phyloP scores from a whole-genome alignment of 23 tunicate genomes.

The Trididemnum clinides region DNA sequence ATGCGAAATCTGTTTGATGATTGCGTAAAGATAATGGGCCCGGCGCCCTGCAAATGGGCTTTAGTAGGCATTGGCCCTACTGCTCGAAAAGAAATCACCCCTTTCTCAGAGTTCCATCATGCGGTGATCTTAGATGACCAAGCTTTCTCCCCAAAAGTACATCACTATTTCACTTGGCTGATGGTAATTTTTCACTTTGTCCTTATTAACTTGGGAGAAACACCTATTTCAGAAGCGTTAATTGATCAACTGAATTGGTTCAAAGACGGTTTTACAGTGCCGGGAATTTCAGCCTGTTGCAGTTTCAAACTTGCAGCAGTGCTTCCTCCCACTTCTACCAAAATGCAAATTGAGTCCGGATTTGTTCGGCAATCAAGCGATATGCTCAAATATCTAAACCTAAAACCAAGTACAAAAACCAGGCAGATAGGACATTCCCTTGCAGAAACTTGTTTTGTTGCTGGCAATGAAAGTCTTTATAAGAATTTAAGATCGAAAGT shows the following conservation, averaged over 20 bases:
- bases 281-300: neutral
- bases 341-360: neutral
- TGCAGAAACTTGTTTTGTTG: neutral
- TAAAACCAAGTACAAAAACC: neutral
- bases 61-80: conserved; percentile 10
- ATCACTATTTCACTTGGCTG: neutral
- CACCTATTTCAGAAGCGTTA: neutral
- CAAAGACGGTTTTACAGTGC: neutral
- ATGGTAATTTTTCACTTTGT: neutral
- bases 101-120: neutral
- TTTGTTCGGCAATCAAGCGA: neutral
- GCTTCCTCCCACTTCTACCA: neutral
- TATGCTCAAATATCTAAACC: neutral
- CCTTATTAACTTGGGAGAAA: conserved; percentile 7
- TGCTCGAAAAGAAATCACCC: conserved; percentile 24
- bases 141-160: neutral
- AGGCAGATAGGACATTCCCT: neutral
- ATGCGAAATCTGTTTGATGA: neutral
- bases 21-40: conserved; percentile 38
- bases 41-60: conserved; percentile 45
- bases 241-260: neutral
- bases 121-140: conserved; percentile 15
- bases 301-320: neutral
- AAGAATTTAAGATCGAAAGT: neutral
- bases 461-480: neutral